A percentile compares a stretch with the other conserved stretches of the same genome.
Evolutionary conservation across 2,888 invertebrate genomes (phyloP).

Genomic region (Epistrophe grossulariae): DNA sequence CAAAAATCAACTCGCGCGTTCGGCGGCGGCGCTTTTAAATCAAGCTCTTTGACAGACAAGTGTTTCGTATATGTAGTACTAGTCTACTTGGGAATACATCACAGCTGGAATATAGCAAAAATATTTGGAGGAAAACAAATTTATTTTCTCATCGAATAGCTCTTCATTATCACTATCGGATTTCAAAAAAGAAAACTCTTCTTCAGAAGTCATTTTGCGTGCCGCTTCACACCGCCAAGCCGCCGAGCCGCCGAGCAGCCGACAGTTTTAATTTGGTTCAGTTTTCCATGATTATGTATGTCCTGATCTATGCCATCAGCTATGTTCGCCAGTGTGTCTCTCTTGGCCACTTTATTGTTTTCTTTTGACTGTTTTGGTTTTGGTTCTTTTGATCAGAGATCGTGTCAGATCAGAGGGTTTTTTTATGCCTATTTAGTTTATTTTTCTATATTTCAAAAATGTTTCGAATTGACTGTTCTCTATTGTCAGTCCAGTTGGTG

Average conservation of each 20-base stretch:
- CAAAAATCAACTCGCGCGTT: slow-evolving; percentile 73
- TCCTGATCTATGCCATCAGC: not conserved
- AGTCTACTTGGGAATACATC: slow-evolving; percentile 11
- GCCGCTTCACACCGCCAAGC: slow-evolving; percentile 36
- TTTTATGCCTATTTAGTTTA: slow-evolving; percentile 14
- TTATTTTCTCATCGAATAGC: slow-evolving; percentile 76
- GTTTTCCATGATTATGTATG: slow-evolving; percentile 16
- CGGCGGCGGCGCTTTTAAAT: slow-evolving; percentile 75
- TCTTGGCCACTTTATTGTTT: slow-evolving; percentile 66
- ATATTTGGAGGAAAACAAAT: slow-evolving; percentile 76
- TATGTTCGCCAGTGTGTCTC: slow-evolving; percentile 49
- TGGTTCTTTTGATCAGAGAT: slow-evolving; percentile 73
- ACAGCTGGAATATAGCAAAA: slow-evolving; percentile 75
- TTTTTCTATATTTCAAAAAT: slow-evolving; percentile 39
- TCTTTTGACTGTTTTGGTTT: slow-evolving; percentile 46
- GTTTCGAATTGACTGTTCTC: slow-evolving; percentile 46
- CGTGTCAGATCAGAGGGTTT: slow-evolving; percentile 60
- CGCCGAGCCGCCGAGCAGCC: no score
- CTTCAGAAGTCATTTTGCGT: slow-evolving; percentile 61
- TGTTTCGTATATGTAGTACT: slow-evolving; percentile 46
- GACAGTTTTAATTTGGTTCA: slow-evolving; percentile 74
- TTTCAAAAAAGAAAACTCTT: slow-evolving; percentile 70
- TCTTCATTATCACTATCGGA: slow-evolving; percentile 75
- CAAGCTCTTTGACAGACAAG: slow-evolving; percentile 75
- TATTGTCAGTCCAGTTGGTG: slow-evolving; percentile 49